Percentiles rank a stretch among this genome's conserved stretches.
Conservation (phyloP, 2,113 vertebrate species). For the human (Homo sapiens) region DNA sequence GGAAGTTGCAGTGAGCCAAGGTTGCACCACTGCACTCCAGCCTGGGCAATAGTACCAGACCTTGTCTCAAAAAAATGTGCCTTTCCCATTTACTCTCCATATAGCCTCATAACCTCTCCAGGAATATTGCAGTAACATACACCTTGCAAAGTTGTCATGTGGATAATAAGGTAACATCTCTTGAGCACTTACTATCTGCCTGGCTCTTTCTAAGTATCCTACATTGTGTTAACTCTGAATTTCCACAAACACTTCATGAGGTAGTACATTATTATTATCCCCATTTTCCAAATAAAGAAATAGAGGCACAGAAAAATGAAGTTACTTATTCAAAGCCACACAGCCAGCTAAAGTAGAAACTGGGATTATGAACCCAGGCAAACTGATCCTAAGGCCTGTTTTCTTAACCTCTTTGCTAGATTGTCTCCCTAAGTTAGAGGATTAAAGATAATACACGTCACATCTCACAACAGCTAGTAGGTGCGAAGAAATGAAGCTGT, state of each 20-base stretch:
- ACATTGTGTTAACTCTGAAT: background rate
- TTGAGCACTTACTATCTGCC: background rate
- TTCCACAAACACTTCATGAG: background rate
- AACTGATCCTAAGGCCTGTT: background rate
- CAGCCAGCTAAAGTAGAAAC: background rate
- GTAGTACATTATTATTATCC: background rate
- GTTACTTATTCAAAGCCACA: background rate
- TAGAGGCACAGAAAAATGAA: background rate
- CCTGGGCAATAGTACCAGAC: too few species aligned
- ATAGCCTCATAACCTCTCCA: background rate
- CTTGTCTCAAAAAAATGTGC: background rate
- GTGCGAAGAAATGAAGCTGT: background rate
- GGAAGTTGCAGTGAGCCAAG: too few species aligned
- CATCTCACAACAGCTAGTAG: background rate
- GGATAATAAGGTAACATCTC: background rate
- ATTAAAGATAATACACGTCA: background rate
- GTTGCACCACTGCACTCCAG: too few species aligned
- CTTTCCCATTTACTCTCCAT: background rate
- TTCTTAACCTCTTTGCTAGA: background rate
- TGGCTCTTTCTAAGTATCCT: background rate
- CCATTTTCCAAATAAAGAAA: background rate
- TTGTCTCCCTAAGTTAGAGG: background rate
- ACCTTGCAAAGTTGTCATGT: background rate
- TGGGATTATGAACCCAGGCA: background rate
- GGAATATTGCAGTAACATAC: background rate